These are phyloP conservation scores for Callithrix jacchus DNA, from an alignment of 2,113 vertebrate species.

Conservation along the genomic window DNA sequence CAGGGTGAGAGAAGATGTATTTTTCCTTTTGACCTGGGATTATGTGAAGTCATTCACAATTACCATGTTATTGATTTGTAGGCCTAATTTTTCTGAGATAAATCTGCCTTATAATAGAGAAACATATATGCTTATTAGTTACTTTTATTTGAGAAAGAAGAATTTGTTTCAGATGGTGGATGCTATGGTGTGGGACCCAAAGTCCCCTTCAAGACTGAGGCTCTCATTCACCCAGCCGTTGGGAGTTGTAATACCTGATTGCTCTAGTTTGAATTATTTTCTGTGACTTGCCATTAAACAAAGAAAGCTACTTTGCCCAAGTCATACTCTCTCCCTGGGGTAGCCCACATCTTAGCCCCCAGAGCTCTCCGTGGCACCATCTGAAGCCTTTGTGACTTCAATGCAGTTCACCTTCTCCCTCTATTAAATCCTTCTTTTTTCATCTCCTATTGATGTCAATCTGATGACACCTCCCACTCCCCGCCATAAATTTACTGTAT, in stretches of 20 bases:
- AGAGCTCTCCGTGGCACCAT: not conserved
- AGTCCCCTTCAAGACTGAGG: not conserved
- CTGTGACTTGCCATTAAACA: not conserved
- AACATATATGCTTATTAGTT: not conserved
- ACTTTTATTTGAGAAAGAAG: constrained; percentile 27
- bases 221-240: not conserved
- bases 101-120: not conserved
- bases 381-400: not conserved
- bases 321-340: not conserved
- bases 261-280: not conserved
- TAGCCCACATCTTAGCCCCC: not conserved
- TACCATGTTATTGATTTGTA: constrained; percentile 25
- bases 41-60: not conserved
- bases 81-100: not conserved
- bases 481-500: not conserved
- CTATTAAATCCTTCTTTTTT: not conserved
- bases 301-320: not conserved
- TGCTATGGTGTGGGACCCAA: not conserved
- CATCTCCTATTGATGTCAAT: not conserved
- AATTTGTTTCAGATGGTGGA: not conserved
- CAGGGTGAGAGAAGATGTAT: not conserved
- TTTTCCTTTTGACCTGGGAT: constrained; percentile 4
- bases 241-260: not conserved
- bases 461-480: not conserved
- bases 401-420: not conserved